phyloP scores from a whole-genome alignment of 2,797 vertebrate species.

The Fistularia commersonii region DNA sequence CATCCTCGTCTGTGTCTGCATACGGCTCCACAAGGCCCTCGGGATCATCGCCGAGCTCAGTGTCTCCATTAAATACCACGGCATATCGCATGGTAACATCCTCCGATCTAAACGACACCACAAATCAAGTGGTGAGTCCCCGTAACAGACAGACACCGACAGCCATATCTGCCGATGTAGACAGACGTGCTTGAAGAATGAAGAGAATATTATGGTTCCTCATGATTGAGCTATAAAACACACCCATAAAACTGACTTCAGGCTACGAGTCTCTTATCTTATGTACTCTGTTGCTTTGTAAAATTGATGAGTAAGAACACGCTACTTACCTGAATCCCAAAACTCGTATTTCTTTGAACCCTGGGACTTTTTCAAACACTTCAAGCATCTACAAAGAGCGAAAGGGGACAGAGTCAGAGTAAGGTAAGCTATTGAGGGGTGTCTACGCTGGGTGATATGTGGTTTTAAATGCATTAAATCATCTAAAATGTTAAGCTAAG shows the following conservation, averaged over 20 bases:
- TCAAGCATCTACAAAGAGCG: conserved; percentile 80
- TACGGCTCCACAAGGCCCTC: conserved; percentile 29
- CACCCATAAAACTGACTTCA: neutral
- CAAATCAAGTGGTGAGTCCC: conserved; percentile 23
- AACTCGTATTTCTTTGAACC: conserved; percentile 89
- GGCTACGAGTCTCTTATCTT: neutral
- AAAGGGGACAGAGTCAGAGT: neutral
- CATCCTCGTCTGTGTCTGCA: conserved; percentile 25
- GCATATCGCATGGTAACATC: conserved; percentile 78
- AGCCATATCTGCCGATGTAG: neutral
- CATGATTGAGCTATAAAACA: conserved; percentile 9
- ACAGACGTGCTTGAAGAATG: conserved; percentile 1
- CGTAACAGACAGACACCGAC: conserved; percentile 8
- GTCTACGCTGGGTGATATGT: neutral
- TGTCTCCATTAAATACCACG: conserved; percentile 84
- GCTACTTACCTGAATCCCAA: conserved; percentile 88
- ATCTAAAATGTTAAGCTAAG: too few species aligned
- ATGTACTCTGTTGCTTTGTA: conserved; percentile 10
- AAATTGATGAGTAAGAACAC: conserved; percentile 1
- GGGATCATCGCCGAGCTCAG: conserved; percentile 74
- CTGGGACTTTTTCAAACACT: conserved; percentile 87
- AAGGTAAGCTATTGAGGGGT: neutral
- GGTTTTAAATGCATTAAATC: neutral
- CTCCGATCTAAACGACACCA: conserved; percentile 72
- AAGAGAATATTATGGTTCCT: neutral